phyloP scores from a whole-genome alignment of 1,140 invertebrate species.

The Drosophila pseudoobscura region DNA sequence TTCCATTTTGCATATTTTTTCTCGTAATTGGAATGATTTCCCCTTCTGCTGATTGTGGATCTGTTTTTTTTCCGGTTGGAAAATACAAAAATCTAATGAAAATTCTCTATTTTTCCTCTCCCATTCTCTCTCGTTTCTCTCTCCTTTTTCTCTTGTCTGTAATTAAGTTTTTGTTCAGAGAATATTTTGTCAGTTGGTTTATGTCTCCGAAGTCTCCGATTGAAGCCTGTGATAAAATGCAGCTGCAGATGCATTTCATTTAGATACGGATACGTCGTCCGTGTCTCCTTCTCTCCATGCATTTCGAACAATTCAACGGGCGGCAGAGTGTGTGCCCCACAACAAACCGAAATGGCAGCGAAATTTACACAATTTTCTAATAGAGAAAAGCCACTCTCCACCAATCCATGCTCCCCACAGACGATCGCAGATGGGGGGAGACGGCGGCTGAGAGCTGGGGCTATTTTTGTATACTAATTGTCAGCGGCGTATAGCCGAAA shows the following conservation, averaged over 20 bases:
- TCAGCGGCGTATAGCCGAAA: no score
- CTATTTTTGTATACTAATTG: no score
- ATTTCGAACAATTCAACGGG: neutral
- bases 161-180: neutral
- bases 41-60: neutral
- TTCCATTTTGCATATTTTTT: neutral
- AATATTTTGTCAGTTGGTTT: no score
- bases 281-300: neutral
- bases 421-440: no score
- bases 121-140: neutral
- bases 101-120: conserved; percentile 8
- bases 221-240: no score
- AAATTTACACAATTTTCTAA: no score
- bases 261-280: no score
- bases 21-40: neutral
- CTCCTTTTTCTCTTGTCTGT: neutral
- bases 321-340: neutral
- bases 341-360: conserved; percentile 1
- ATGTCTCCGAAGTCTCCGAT: no score
- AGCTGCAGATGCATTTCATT: no score
- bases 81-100: conserved; percentile 19
- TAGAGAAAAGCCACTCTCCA: no score
- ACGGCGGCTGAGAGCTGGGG: no score
- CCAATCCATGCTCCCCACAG: no score
- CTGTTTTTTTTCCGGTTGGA: conserved; percentile 6